These are phyloP conservation scores for Bacillus rossius DNA, from an alignment of 1,140 invertebrate species.

Conservation along the genomic window DNA sequence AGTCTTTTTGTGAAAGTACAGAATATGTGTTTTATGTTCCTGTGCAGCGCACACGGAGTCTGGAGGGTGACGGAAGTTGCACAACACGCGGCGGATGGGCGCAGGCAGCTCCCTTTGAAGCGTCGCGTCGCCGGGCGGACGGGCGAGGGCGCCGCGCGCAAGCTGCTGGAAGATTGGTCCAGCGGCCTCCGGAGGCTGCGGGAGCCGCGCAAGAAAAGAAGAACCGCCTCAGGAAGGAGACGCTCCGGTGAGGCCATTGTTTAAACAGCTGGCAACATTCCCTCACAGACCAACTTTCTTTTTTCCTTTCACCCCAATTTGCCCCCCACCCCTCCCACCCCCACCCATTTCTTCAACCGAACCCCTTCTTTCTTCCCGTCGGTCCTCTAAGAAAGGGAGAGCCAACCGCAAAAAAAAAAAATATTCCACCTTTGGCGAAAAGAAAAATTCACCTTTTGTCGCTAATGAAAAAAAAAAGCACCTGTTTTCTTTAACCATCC, in stretches of 20 bases:
- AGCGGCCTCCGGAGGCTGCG: no score
- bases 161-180: no score
- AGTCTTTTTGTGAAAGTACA: no score
- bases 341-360: neutral
- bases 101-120: no score
- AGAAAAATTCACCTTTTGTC: conserved; percentile 8
- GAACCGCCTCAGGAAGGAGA: neutral
- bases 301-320: conserved; percentile 3
- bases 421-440: conserved; percentile 2
- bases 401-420: neutral
- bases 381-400: neutral
- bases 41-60: no score
- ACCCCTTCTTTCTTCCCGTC: neutral
- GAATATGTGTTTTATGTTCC: no score
- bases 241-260: conserved; percentile 1
- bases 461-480: conserved; percentile 9
- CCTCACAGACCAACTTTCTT: neutral
- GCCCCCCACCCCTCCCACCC: neutral
- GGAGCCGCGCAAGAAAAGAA: no score
- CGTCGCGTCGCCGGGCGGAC: no score
- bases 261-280: conserved; percentile 6
- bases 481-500: conserved; percentile 3
- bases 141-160: no score
- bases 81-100: no score
- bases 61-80: no score